Conservation (phyloP, 2,888 invertebrate species). For the Gymnocheta viridis region DNA sequence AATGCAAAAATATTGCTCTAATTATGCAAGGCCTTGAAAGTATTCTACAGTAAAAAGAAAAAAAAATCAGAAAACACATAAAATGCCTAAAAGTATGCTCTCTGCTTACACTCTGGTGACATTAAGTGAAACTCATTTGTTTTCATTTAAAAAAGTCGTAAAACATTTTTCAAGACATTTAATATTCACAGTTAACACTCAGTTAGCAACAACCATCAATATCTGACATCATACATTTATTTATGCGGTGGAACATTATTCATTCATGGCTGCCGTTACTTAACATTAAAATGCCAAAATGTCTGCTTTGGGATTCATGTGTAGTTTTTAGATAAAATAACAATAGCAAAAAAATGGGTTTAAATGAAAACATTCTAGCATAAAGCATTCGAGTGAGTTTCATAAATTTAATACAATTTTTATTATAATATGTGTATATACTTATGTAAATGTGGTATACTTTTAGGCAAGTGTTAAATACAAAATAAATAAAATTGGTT, state of each 20-base stretch:
- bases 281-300: slow-evolving; percentile 50
- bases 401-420: background rate
- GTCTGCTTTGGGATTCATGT: slow-evolving; percentile 27
- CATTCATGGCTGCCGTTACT: slow-evolving; percentile 27
- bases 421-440: background rate
- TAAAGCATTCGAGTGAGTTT: background rate
- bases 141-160: slow-evolving; percentile 28
- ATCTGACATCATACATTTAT: slow-evolving; percentile 16
- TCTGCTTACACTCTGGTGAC: slow-evolving; percentile 13
- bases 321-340: background rate
- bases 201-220: slow-evolving; percentile 39
- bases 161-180: slow-evolving; percentile 46
- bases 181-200: slow-evolving; percentile 3
- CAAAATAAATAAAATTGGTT: slow-evolving; percentile 9
- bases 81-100: slow-evolving; percentile 35
- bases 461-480: slow-evolving; percentile 37
- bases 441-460: background rate
- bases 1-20: slow-evolving; percentile 56
- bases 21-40: slow-evolving; percentile 57
- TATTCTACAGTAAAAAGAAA: slow-evolving; percentile 5
- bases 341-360: background rate
- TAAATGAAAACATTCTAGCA: background rate
- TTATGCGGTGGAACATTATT: slow-evolving; percentile 30
- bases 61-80: background rate
- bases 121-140: slow-evolving; percentile 38